Evolutionary conservation across 2,113 vertebrate species (phyloP).

Genomic region (Montifringilla adamsi): DNA sequence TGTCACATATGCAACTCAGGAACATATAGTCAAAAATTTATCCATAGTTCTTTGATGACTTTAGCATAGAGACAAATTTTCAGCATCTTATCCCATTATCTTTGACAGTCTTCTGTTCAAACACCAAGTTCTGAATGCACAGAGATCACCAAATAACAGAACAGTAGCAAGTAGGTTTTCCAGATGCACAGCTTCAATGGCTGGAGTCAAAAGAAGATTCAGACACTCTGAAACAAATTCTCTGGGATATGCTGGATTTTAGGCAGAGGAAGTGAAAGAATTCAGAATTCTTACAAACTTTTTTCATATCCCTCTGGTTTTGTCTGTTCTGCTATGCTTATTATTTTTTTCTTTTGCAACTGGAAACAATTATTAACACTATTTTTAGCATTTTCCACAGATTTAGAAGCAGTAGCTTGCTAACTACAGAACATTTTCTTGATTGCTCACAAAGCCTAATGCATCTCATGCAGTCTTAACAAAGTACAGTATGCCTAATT

Average conservation of each 20-base stretch:
- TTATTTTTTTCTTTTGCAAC: neutral
- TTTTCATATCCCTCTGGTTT: neutral
- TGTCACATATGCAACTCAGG: neutral
- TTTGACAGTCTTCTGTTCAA: neutral
- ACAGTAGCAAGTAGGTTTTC: neutral
- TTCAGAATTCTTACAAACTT: neutral
- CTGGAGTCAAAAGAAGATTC: neutral
- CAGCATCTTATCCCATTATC: neutral
- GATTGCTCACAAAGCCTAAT: neutral
- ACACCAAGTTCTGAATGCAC: neutral
- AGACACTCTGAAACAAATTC: neutral
- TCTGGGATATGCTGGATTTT: neutral
- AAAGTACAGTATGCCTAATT: neutral
- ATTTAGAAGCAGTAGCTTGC: neutral
- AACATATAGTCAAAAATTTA: neutral
- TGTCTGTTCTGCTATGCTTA: neutral
- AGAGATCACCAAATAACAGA: neutral
- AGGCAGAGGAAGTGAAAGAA: neutral
- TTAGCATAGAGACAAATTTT: neutral
- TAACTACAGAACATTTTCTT: neutral
- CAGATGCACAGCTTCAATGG: neutral
- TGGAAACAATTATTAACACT: neutral
- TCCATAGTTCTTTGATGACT: neutral
- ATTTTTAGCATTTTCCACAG: neutral
- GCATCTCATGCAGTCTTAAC: neutral